Evolutionary conservation across 1,140 invertebrate species (phyloP), one percentile per base, ranked within the genome.

Genomic region (Agrilus planipennis): DNA sequence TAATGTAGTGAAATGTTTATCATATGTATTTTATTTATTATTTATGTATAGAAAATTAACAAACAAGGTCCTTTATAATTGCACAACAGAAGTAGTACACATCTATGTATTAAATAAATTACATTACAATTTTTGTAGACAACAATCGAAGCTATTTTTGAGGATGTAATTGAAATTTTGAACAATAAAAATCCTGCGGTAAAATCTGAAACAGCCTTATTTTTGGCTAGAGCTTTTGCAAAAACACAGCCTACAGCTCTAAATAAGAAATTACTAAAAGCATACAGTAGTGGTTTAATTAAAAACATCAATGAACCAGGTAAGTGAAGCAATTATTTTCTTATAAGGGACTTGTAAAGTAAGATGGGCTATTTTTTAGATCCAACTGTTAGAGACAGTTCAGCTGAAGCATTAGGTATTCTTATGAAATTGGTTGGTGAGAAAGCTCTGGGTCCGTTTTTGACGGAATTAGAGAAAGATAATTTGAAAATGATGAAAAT

Each of bases 131-230:
- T 58, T 42, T 61, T 65, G 35, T 62, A 89, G 79, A 87, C 84
- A 20, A 84, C 69, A 41, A 68, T 98, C 4, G 94, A 97, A 67
- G 67, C 76, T 1, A 84, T 97, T 51, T 72, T 83, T 49, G 92
- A 97, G 60, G 87, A 92, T 52, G 65, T 81, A 12, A 49, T 87
- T 1, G 81, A 81, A 44, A 81, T 88, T 0, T 70, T 99, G 25
- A 82, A 84, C 18, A 94, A 93, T 62, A 97, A 98, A 66, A 97
- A 96, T 69, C 94, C 93, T 0, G 76, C 76, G 9, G 88, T 98
- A 1, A 95, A 94, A 64, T 75, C 86, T 0, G 93, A 98, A 68
- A 92, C 88, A 2, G 79, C 86, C 1, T 58, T 77, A n/a, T 98
- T 95, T 61, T 58, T 98, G 31, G 73, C 85, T 0, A 71, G 93